phyloP scores from a whole-genome alignment of 2,113 vertebrate genomes.

The Pithys albifrons region DNA sequence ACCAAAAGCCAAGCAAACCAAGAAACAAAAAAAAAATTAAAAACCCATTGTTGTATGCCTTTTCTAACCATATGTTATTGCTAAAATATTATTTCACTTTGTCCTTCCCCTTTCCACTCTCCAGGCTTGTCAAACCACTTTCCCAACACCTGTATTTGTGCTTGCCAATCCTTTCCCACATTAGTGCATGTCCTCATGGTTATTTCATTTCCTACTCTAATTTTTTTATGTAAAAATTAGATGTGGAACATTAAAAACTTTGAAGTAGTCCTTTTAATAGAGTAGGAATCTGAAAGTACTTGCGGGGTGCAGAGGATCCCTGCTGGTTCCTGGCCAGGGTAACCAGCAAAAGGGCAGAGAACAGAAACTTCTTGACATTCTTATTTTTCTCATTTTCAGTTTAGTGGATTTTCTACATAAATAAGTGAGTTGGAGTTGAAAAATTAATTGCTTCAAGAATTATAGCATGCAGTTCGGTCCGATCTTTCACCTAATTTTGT shows the following conservation, averaged over 20 bases:
- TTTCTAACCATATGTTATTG: not conserved
- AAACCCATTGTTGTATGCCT: not conserved
- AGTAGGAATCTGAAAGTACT: not conserved
- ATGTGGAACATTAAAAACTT: not conserved
- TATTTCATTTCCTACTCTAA: not conserved
- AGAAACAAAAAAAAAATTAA: not conserved
- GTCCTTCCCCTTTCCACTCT: not conserved
- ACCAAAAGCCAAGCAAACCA: not conserved
- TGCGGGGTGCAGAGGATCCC: not conserved
- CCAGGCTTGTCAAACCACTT: not conserved
- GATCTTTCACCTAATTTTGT: not conserved
- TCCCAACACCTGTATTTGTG: not conserved
- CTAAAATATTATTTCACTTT: not conserved
- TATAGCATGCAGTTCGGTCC: not conserved
- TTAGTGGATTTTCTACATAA: not conserved
- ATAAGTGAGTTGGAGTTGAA: not conserved
- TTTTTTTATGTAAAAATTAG: not conserved
- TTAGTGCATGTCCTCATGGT: not conserved
- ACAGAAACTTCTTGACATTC: not conserved
- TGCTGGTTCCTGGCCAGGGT: not conserved
- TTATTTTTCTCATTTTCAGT: not conserved
- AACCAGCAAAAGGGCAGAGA: not conserved
- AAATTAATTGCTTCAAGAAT: not conserved
- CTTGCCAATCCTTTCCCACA: not conserved
- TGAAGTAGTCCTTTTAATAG: not conserved